These are phyloP conservation scores for Montipora capitata DNA, from an alignment of 92 coral and sea anemone species.

Conservation along the genomic window DNA sequence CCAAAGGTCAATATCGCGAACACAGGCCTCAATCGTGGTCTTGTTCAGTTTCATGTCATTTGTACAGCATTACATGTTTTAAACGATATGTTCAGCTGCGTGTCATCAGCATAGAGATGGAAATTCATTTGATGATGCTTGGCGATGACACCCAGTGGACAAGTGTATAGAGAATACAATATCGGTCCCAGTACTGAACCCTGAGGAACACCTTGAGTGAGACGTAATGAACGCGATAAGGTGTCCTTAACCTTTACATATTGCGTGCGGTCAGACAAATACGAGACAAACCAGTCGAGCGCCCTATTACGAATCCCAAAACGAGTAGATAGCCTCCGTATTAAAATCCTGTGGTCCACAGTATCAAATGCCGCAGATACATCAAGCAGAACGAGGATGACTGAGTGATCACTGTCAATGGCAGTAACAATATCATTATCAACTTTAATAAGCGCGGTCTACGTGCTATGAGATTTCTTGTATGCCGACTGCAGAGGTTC, in stretches of 20 bases:
- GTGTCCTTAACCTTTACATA: background rate
- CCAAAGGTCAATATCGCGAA: background rate
- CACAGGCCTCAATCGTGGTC: no score
- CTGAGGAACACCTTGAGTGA: background rate
- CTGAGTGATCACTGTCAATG: no score
- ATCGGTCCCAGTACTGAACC: background rate
- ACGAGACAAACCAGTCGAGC: conserved; percentile 36
- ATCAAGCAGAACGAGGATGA: conserved; percentile 6
- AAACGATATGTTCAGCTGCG: no score
- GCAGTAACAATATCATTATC: no score
- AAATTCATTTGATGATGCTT: background rate
- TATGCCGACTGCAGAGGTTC: no score
- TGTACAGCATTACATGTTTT: no score
- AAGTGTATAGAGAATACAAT: conserved; percentile 5
- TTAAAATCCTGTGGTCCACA: conserved; percentile 47
- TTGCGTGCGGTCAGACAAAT: background rate
- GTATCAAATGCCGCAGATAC: conserved; percentile 66
- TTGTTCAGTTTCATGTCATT: no score
- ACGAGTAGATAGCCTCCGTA: conserved; percentile 33
- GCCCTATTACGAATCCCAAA: conserved; percentile 41
- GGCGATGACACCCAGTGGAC: conserved; percentile 16
- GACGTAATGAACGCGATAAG: conserved; percentile 4
- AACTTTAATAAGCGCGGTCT: background rate
- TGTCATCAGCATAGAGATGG: no score
- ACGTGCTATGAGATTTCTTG: background rate